phyloP scores from a whole-genome alignment of 1,140 invertebrate genomes.

The Lerema accius region DNA sequence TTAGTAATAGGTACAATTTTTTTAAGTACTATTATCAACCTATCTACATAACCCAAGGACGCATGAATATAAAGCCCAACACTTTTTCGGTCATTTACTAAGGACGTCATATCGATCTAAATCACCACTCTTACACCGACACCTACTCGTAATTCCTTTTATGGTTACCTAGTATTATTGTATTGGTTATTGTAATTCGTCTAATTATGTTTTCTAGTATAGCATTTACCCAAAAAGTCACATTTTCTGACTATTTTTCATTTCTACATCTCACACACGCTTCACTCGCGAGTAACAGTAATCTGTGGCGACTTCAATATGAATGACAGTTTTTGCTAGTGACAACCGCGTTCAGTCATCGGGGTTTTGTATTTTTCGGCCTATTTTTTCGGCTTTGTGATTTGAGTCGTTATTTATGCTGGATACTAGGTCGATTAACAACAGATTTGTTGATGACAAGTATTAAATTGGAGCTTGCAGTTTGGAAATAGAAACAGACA shows the following conservation, averaged over 20 bases:
- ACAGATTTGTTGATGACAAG: conserved; percentile 17
- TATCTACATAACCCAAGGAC: no score
- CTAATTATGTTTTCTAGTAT: no score
- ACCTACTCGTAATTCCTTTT: no score
- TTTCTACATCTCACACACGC: neutral
- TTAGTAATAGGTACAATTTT: no score
- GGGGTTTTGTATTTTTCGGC: conserved; percentile 27
- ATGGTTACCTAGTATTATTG: no score
- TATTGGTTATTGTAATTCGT: no score
- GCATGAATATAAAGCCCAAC: no score
- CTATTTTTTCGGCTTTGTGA: conserved; percentile 4
- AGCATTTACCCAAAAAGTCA: no score
- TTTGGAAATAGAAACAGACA: neutral
- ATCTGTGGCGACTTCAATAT: conserved; percentile 31
- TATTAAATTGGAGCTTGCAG: neutral
- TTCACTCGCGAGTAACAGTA: conserved; percentile 17
- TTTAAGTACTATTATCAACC: no score
- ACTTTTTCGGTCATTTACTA: no score
- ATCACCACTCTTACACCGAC: no score
- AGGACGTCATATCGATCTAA: no score
- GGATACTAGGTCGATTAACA: conserved; percentile 25
- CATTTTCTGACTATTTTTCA: conserved; percentile 1
- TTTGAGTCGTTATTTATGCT: conserved; percentile 21
- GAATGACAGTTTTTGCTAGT: conserved; percentile 29
- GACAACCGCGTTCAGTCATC: conserved; percentile 29